Evolutionary conservation across 2,888 invertebrate genomes (phyloP), one percentile per base, ranked within the genome.

Genomic region (Macrosoma leucophasiata): DNA sequence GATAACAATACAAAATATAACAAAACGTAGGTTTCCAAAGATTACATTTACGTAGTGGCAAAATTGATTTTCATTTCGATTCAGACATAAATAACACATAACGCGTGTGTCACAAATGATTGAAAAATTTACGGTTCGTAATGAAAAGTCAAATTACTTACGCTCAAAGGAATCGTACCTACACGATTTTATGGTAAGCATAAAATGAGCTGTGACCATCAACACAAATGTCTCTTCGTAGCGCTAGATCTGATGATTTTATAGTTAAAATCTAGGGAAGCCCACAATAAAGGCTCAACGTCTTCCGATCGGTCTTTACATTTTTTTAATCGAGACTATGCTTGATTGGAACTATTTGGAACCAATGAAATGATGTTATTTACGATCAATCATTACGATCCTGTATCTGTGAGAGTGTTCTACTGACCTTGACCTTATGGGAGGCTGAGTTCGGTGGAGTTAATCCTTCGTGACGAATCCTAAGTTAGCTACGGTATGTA

Each of bases 311-410:
- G n/a, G n/a, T n/a, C n/a, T n/a, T n/a, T 63, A 57, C 54, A 59
- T 66, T 69, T 48, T n/a, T 75, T 73, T 71, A 72, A 76, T 72
- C 66, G 70, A 63, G 53, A 63, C 62, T 63, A 58, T 63, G 52
- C 57, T 66, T 77, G 73, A 77, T 79, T 78, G 77, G 79, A 77
- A 76, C 77, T 77, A 72, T 77, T 79, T 78, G 77, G 79, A 77
- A 76, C 77, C 72, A 74, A 81, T 82, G 71, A 74, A 71, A 77
- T 70, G 62, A 66, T 63, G 58, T 76, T 65, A 71, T 82, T 79
- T 79, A 82, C 67, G 62, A 58, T 52, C 62, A 47, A 59, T 58
- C 61, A 62, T 62, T 56, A 58, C 49, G 58, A 54, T 59, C 62
- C 58, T 62, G 53, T 49, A 46, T 48, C 48, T 51, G 29, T 39